phyloP scores from a whole-genome alignment of 1,140 invertebrate species.

The Asbolus verrucosus region DNA sequence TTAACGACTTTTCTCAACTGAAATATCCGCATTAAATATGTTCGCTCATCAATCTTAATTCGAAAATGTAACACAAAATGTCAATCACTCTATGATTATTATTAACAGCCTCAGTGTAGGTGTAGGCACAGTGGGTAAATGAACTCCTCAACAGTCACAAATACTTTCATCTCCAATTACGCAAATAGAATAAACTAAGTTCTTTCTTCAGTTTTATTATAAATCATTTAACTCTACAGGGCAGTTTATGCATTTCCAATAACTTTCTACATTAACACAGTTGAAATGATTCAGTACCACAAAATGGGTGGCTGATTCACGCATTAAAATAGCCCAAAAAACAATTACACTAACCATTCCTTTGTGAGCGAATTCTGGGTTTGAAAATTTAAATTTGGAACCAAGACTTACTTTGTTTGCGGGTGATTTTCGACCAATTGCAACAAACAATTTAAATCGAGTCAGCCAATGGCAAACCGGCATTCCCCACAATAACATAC shows the following conservation, averaged over 20 bases:
- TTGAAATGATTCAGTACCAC: too few species aligned
- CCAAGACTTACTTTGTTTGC: conserved; percentile 35
- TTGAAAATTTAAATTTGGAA: conserved; percentile 49
- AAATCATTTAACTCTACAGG: too few species aligned
- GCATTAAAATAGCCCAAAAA: conserved; percentile 30
- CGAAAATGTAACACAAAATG: too few species aligned
- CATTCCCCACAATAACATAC: conserved; percentile 25
- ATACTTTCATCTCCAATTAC: too few species aligned
- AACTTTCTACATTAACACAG: too few species aligned
- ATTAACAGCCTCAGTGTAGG: conserved; percentile 1
- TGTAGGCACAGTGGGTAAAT: conserved; percentile 24
- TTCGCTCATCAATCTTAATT: conserved; percentile 2
- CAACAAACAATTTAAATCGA: conserved; percentile 11
- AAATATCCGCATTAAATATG: neutral
- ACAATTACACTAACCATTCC: conserved; percentile 17
- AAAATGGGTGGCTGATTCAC: conserved; percentile 33
- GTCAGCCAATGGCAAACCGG: conserved; percentile 28
- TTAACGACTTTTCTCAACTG: conserved; percentile 19
- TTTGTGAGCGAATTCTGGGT: conserved; percentile 7
- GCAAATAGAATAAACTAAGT: too few species aligned
- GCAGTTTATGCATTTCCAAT: too few species aligned
- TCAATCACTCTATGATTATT: neutral
- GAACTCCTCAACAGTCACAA: too few species aligned
- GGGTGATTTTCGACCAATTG: conserved; percentile 22
- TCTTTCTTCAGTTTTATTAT: too few species aligned